Evolutionary conservation across 2,888 invertebrate genomes (phyloP), one percentile per base, ranked within the genome.

Genomic region (Strigamia transsilvanica): DNA sequence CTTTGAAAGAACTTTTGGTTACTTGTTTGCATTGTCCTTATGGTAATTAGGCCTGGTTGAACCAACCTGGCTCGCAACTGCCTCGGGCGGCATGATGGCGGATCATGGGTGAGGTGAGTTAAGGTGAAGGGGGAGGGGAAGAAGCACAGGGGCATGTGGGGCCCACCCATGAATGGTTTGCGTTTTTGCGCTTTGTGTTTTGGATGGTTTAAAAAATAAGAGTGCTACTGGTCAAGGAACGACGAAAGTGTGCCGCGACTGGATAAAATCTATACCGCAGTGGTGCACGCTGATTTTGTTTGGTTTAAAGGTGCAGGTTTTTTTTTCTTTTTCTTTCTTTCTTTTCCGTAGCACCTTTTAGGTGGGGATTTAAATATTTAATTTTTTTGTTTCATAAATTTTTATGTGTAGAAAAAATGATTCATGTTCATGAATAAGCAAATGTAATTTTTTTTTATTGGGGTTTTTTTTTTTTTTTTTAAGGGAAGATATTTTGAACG

Each of bases 11-110:
- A 66, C 61, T 66, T 66, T 66, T 66, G 61, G 61, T 66, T 66
- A 66, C 61, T 66, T 66, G 61, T 66, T 66, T 66, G 61, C 61
- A 66, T 66, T 66, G 61, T 66, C 61, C 61, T 66, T 66, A 66
- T 66, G 61, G 61, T 66, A 66, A 66, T 66, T 66, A 66, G 61
- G 61, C 61, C 23, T 66, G 23, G 61, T 66, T 66, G 61, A 66
- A 66, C 61, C 61, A 66, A 66, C 61, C 61, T 23, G 61, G 61
- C 61, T 66, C 23, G 61, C 61, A 66, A 21, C 23, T 21, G 61
- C 61, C 61, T 21, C 21, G 21, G 21, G 61, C 61, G 21, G 61
- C 61, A 66, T 66, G 21, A 66, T 66, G 61, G 61, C 61, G 61
- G 61, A 66, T 66, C 61, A 66, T 66, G 61, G 61, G 61, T 66